Evolutionary conservation across 2,888 invertebrate genomes (phyloP).

Genomic region (Amblyjoppa fuscipennis): DNA sequence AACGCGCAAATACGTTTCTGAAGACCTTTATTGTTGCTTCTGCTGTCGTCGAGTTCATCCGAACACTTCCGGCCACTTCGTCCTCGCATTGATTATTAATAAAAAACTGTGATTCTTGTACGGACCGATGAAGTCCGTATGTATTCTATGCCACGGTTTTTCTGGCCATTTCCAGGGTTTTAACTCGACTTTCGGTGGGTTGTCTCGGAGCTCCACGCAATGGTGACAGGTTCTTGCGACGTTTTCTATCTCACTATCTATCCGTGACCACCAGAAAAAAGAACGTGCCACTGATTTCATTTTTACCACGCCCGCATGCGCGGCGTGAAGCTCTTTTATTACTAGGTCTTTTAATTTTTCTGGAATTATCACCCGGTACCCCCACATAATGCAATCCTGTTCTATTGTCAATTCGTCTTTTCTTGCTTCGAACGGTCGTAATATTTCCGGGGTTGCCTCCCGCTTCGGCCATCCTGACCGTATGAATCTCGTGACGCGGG

Average conservation of each 20-base stretch:
- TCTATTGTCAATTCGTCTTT: slow-evolving; percentile 58
- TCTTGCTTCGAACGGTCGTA: slow-evolving; percentile 20
- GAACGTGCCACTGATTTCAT: slow-evolving; percentile 65
- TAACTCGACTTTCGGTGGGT: slow-evolving; percentile 48
- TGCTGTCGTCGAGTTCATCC: slow-evolving; percentile 42
- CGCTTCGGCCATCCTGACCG: slow-evolving; percentile 53
- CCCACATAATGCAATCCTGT: slow-evolving; percentile 62
- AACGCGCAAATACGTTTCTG: slow-evolving; percentile 44
- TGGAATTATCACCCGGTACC: slow-evolving; percentile 58
- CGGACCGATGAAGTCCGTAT: slow-evolving; percentile 68
- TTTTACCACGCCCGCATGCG: slow-evolving; percentile 58
- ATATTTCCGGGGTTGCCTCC: slow-evolving; percentile 14
- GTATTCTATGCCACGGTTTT: slow-evolving; percentile 71
- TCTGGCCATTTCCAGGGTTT: slow-evolving; percentile 70
- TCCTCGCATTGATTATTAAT: slow-evolving; percentile 71
- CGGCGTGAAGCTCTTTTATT: slow-evolving; percentile 55
- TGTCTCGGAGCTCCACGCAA: slow-evolving; percentile 47
- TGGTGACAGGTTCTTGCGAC: slow-evolving; percentile 49
- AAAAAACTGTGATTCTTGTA: slow-evolving; percentile 67
- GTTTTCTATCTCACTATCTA: slow-evolving; percentile 64
- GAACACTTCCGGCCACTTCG: slow-evolving; percentile 62
- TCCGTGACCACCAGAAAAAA: slow-evolving; percentile 69
- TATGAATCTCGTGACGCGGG: slow-evolving; percentile 27
- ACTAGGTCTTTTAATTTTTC: slow-evolving; percentile 33
- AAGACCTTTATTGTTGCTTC: slow-evolving; percentile 27